Evolutionary conservation across 2,888 invertebrate genomes (phyloP).

Genomic region (Lepidochrysops patricia): DNA sequence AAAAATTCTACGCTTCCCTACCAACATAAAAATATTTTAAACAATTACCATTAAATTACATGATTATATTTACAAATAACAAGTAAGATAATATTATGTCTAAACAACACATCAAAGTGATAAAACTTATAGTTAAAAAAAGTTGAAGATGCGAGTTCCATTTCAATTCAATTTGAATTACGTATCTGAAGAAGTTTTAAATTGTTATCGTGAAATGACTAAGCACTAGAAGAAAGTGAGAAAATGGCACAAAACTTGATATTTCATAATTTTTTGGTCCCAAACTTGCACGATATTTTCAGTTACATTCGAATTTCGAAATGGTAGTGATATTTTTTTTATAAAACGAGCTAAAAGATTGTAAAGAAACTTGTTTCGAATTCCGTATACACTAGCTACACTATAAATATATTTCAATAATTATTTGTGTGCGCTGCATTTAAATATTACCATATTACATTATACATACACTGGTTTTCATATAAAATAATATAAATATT

Average conservation of each 20-base stretch:
- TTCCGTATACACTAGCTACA: slow-evolving; percentile 9
- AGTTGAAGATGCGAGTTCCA: neutral
- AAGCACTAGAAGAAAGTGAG: slow-evolving; percentile 23
- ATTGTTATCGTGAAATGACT: neutral
- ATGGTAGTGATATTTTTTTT: neutral
- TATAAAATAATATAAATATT: slow-evolving; percentile 14
- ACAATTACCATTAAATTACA: slow-evolving; percentile 8
- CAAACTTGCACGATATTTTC: slow-evolving; percentile 38
- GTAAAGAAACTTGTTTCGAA: neutral
- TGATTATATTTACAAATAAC: slow-evolving; percentile 19
- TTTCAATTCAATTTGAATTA: neutral
- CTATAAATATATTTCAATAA: slow-evolving; percentile 17
- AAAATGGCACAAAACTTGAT: slow-evolving; percentile 50
- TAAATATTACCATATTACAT: slow-evolving; percentile 24
- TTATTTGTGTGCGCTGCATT: slow-evolving; percentile 28
- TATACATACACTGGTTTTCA: slow-evolving; percentile 15
- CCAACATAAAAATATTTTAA: slow-evolving; percentile 25
- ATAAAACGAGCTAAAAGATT: neutral
- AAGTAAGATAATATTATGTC: neutral
- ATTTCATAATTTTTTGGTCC: slow-evolving; percentile 46
- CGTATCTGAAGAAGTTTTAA: neutral
- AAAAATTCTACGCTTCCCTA: slow-evolving; percentile 41
- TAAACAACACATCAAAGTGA: slow-evolving; percentile 2
- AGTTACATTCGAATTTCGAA: slow-evolving; percentile 10
- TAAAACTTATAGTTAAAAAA: neutral